These are phyloP conservation scores for Globia sparganii DNA, from an alignment of 2,888 invertebrate species.

Conservation along the genomic window DNA sequence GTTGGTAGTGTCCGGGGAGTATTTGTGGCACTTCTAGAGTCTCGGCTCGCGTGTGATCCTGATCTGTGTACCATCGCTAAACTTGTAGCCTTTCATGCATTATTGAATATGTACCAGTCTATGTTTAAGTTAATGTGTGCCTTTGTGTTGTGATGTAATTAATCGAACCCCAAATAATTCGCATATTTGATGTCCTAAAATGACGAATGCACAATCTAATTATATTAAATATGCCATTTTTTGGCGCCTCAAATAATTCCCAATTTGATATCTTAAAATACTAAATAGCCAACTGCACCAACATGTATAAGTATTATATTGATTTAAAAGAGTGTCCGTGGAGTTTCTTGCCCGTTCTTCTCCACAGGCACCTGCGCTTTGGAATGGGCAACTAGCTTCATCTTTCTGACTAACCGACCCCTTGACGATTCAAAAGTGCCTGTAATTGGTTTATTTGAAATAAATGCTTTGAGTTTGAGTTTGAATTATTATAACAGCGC, in stretches of 20 bases:
- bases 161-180: neutral
- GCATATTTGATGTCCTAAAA: neutral
- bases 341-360: too few species aligned
- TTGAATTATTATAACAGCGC: neutral
- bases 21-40: slow-evolving; percentile 8
- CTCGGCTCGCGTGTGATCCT: neutral
- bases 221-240: neutral
- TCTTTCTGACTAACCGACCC: too few species aligned
- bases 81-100: neutral
- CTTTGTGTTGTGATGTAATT: neutral
- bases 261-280: neutral
- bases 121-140: neutral
- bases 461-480: too few species aligned
- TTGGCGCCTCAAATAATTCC: neutral
- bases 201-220: neutral
- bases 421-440: too few species aligned
- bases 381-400: too few species aligned
- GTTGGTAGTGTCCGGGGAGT: neutral
- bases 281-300: neutral
- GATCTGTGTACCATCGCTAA: neutral
- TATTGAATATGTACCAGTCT: neutral
- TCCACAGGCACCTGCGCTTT: too few species aligned
- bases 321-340: too few species aligned
- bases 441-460: too few species aligned
- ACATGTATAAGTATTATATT: too few species aligned